Evolutionary conservation across 2,797 vertebrate species (phyloP).

Genomic region (Channallabes apus): DNA sequence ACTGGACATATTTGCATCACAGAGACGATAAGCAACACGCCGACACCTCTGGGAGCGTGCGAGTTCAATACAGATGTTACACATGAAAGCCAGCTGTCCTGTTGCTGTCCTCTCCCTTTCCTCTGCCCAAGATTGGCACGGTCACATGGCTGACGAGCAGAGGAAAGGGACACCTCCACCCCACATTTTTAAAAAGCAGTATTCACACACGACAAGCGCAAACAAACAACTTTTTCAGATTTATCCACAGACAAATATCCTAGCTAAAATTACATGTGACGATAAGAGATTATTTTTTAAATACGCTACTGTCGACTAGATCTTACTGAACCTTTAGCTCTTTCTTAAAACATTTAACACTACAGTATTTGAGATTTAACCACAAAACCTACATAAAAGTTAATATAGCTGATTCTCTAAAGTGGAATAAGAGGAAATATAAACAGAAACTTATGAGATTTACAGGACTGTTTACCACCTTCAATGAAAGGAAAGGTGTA

Average conservation of each 20-base stretch:
- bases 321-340: background rate
- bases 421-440: no score
- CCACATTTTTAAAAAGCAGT: background rate
- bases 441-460: no score
- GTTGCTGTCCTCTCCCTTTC: background rate
- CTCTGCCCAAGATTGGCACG: background rate
- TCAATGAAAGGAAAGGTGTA: no score
- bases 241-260: background rate
- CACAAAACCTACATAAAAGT: no score
- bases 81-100: background rate
- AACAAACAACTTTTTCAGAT: background rate
- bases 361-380: no score
- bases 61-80: background rate
- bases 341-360: no score
- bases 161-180: background rate
- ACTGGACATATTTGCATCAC: slow-evolving; percentile 29
- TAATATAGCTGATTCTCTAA: no score
- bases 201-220: background rate
- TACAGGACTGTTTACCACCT: no score
- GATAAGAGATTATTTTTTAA: background rate
- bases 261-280: background rate
- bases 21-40: slow-evolving; percentile 24
- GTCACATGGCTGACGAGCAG: background rate
- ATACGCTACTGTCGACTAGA: background rate
- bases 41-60: background rate